Evolutionary conservation across 2,113 vertebrate genomes (phyloP), one percentile per base, ranked within the genome.

Genomic region (Hydrochoerus hydrochaeris): DNA sequence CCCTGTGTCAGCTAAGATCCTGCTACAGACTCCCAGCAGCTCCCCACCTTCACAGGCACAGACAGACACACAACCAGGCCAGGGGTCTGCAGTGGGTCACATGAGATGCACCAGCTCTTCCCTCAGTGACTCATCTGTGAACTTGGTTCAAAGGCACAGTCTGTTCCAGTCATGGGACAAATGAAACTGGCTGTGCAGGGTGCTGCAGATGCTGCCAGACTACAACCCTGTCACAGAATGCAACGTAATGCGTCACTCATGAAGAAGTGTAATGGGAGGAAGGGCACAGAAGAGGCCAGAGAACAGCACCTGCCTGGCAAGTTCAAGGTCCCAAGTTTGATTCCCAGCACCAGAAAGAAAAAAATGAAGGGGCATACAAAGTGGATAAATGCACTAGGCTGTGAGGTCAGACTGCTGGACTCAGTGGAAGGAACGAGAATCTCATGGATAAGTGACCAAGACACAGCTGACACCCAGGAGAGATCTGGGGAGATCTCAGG

Each of bases 241-340:
- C 20, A n/a, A n/a, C n/a, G n/a, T n/a, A n/a, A n/a, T 67, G 35
- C 11, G 52, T 1, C 32, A 38, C 0, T 58, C 19, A 1, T 0
- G 19, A 35, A 24, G 5, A 7, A 9, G 41, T 38, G 38, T 32
- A 10, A 85, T 28, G 71, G 73, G 88, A 63, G 44, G 62, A 58
- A 54, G 88, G 30, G 77, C 49, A 49, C 24, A 22, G 49, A n/a
- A 38, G 24, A 30, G 28, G 11, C 28, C 30, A 1, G 63, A 12
- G 52, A 4, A 4, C 63, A 65, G 63, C 12, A 11, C 63, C 62
- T 65, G 63, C 63, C 62, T 65, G 63, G 63, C 28, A 32, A 32
- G 63, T 32, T 11, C 30, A 65, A 32, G 63, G 63, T 65, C 63
- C 28, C 14, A n/a, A n/a, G n/a, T 7, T 32, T 4, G 12, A 32